Evolutionary conservation across 2,888 invertebrate genomes (phyloP), one percentile per base, ranked within the genome.

Genomic region (Microctonus brassicae): DNA sequence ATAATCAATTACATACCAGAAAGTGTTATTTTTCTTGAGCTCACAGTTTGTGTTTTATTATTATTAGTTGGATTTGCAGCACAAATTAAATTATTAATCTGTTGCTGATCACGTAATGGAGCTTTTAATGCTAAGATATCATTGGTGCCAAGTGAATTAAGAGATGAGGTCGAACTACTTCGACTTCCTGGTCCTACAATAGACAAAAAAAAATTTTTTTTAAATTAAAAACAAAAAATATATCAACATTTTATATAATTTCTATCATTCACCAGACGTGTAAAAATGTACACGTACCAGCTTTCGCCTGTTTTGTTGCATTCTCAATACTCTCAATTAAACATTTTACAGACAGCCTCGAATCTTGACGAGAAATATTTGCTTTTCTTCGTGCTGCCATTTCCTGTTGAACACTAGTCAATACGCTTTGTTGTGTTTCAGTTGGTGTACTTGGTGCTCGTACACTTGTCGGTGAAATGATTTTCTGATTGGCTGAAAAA

Each of bases 251-350:
- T n/a, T n/a, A n/a, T n/a, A n/a, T n/a, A n/a, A n/a, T n/a, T n/a
- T 57, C 20, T 26, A 17, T 24, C 7, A 47, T 2, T 29, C 7
- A 52, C 17, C n/a, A 52, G 10, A 36, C 7, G 39, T 24, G 7
- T 22, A 26, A 6, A 13, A 10, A 39, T 62, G 24, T 66, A 2
- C 76, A 80, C 77, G 74, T 76, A 83, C 91, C 85, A 87, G 90
- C 80, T 89, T 92, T 91, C 61, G 93, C 93, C 80, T 93, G 93
- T 86, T 94, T 94, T 47, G 93, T 94, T 22, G 93, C 93, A 84
- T 94, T 96, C 89, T 97, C 97, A 72, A 97, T 96, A 80, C 95
- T 95, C 85, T 97, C 96, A 74, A 97, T 97, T 34, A 97, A 89
- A 65, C 95, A 95, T 86, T 96, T 97, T 9, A 97, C 97, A 0